Evolutionary conservation across 2,888 invertebrate species (phyloP).

Genomic region (Hecatera dysodea): DNA sequence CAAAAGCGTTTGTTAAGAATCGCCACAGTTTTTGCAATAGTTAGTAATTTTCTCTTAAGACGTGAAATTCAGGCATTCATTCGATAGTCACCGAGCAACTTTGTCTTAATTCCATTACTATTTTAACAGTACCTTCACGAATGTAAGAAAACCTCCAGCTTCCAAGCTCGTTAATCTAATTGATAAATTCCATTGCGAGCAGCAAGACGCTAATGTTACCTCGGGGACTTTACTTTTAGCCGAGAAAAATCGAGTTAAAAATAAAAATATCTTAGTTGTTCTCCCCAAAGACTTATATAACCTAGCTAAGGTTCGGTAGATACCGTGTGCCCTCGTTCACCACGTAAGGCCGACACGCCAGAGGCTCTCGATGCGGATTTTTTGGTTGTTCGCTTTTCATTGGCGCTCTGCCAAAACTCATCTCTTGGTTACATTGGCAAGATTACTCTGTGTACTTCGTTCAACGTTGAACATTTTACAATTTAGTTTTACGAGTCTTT

Average conservation of each 20-base stretch:
- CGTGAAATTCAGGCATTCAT: not conserved
- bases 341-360: constrained; percentile 42
- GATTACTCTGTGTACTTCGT: constrained; percentile 58
- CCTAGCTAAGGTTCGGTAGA: constrained; percentile 46
- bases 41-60: not conserved
- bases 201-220: constrained; percentile 49
- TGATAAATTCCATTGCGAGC: constrained; percentile 33
- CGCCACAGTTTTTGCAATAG: not conserved
- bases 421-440: constrained; percentile 66
- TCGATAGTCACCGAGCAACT: constrained; percentile 10
- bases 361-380: constrained; percentile 51
- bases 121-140: constrained; percentile 3
- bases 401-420: constrained; percentile 68
- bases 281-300: constrained; percentile 43
- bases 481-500: constrained; percentile 57
- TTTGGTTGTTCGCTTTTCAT: constrained; percentile 58
- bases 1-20: not conserved
- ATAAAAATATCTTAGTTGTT: constrained; percentile 48
- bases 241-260: constrained; percentile 43
- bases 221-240: constrained; percentile 39
- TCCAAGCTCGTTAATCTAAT: constrained; percentile 45
- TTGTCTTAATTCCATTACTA: not conserved
- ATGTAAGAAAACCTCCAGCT: constrained; percentile 19
- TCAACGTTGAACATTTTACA: constrained; percentile 61
- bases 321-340: constrained; percentile 38